Evolutionary conservation across 35 echinoderm and acorn worm species (phyloP), one percentile per base, ranked within the genome.

Genomic region (Hemicentrotus pulcherrimus): DNA sequence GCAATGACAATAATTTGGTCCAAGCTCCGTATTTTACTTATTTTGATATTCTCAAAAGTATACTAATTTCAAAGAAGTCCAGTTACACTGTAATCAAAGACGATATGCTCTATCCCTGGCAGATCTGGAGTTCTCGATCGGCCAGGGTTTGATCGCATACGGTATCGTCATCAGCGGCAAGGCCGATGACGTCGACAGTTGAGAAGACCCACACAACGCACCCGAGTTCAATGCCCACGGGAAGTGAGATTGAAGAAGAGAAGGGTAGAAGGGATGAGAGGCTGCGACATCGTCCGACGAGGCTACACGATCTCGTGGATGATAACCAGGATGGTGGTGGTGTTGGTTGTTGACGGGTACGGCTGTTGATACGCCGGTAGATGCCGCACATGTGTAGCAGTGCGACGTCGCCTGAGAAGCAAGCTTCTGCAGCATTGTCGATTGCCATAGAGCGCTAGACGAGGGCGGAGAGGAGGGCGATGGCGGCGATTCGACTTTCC

Each of bases 221-320:
- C 91, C 91, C 91, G 91, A 93, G 13, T 14, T 93, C 91, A 93
- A 93, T 58, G 91, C 91, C 91, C 91, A 93, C 47, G 91, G 91
- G 18, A 93, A 50, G n/a, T 50, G 48, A 58, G 45, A 47, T 52
- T 93, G 91, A 31, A 93, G 48, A 2, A 93, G 30, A 32, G 91
- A 93, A 6, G 91, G 91, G 28, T 93, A 93, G 47, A 93, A 9
- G 16, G 91, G 16, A 32, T 46, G 45, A 6, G 91, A 24, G 0
- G 91, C 46, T 13, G 91, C 91, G 91, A 58, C 91, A 47, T 48
- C 48, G 46, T 93, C 91, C 9, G 91, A 45, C n/a, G 91, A 50
- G 30, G 47, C 13, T 28, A 47, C 16, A 50, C 91, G 91, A 93
- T 93, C 91, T 28, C 91, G 91, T 22, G 46, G 91, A 58, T 93